Evolutionary conservation across 2,797 vertebrate species (phyloP).

Genomic region (Monodelphis domestica): DNA sequence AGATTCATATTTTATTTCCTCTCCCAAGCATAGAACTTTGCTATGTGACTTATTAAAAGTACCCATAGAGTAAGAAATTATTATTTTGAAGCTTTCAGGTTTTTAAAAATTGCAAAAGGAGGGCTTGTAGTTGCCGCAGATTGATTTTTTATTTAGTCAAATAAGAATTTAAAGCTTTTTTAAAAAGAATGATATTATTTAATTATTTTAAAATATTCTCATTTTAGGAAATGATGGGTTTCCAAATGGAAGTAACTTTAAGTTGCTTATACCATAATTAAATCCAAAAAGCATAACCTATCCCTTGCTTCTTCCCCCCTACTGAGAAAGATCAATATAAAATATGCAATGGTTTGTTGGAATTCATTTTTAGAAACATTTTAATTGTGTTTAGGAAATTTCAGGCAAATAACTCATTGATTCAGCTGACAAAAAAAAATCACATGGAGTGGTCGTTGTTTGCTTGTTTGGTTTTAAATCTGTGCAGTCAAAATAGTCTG

Average conservation of each 20-base stretch:
- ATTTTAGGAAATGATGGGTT: conserved; percentile 44
- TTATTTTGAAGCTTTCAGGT: conserved; percentile 55
- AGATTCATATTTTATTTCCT: conserved; percentile 71
- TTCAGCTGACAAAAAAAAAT: conserved; percentile 3
- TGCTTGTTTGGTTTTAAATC: neutral
- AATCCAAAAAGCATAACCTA: neutral
- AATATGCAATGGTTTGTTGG: conserved; percentile 1
- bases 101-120: conserved; percentile 38
- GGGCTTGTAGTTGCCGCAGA: neutral
- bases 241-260: conserved; percentile 24
- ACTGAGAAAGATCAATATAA: conserved; percentile 25
- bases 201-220: conserved; percentile 18
- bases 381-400: neutral
- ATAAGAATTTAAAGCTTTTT: conserved; percentile 11
- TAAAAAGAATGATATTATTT: neutral
- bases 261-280: conserved; percentile 18
- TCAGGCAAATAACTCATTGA: conserved; percentile 16
- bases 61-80: conserved; percentile 47
- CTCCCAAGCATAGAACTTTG: conserved; percentile 54
- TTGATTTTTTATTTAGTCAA: conserved; percentile 27
- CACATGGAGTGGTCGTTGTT: neutral
- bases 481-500: neutral
- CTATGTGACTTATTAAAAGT: conserved; percentile 74
- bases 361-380: neutral
- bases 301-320: neutral